phyloP scores from a whole-genome alignment of 2,888 invertebrate genomes.

The Smittia aterrima region DNA sequence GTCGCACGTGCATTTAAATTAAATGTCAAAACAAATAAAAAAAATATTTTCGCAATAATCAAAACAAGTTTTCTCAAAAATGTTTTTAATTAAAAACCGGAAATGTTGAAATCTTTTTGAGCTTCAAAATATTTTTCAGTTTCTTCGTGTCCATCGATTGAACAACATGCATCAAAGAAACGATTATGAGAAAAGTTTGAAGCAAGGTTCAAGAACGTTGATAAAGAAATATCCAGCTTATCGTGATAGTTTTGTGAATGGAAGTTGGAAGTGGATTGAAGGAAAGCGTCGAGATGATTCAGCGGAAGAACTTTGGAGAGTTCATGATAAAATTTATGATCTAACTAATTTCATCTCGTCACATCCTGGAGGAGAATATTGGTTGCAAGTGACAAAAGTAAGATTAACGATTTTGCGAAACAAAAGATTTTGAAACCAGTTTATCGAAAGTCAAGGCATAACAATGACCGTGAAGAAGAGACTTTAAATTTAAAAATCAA shows the following conservation, averaged over 20 bases:
- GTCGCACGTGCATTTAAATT: too few species aligned
- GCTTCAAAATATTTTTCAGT: too few species aligned
- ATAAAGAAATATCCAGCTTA: constrained; percentile 51
- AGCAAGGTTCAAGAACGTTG: too few species aligned
- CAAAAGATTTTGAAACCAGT: neutral
- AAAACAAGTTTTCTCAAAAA: too few species aligned
- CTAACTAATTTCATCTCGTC: constrained; percentile 70
- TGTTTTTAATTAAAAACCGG: too few species aligned
- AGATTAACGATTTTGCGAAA: neutral
- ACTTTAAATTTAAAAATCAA: neutral
- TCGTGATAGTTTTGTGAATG: constrained; percentile 46
- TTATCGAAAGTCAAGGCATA: neutral
- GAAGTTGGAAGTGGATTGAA: constrained; percentile 57
- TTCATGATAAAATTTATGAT: constrained; percentile 78
- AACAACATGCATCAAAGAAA: too few species aligned
- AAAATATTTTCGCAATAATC: too few species aligned
- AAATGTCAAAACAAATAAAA: too few species aligned
- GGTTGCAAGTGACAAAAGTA: constrained; percentile 69
- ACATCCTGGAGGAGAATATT: constrained; percentile 84
- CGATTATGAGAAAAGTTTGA: too few species aligned
- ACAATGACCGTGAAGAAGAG: neutral
- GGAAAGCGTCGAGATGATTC: constrained; percentile 68
- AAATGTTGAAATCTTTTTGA: too few species aligned
- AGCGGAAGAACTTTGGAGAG: constrained; percentile 75
- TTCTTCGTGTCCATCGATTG: too few species aligned